phyloP scores from a whole-genome alignment of 2,797 vertebrate species.

The Hapalemur alaotrensis region DNA sequence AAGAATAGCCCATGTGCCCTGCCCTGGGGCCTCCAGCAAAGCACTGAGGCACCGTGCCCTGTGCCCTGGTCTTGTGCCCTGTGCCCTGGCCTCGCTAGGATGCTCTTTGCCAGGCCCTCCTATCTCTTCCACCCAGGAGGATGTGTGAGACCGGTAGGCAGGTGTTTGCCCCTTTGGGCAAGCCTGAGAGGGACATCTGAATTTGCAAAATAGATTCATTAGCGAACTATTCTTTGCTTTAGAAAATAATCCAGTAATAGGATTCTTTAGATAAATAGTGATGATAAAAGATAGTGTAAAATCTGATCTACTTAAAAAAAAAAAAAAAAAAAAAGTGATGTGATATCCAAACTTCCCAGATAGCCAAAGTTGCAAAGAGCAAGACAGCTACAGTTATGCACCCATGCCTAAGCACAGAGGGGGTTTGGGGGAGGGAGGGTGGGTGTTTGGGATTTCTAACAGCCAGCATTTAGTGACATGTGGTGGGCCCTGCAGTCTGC shows the following conservation, averaged over 20 bases:
- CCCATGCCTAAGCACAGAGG: not conserved
- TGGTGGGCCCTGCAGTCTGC: too few species aligned
- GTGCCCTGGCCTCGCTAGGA: not conserved
- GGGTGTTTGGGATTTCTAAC: not conserved
- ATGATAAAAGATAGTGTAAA: not conserved
- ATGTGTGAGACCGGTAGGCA: not conserved
- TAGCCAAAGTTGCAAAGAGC: not conserved
- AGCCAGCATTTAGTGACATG: not conserved
- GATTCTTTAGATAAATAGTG: not conserved
- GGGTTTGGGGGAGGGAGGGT: accelerated
- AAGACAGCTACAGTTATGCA: not conserved
- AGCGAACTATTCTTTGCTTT: not conserved
- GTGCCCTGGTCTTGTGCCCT: not conserved
- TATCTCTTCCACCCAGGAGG: not conserved
- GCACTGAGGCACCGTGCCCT: not conserved
- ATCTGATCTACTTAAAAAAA: not conserved
- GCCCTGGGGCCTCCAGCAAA: not conserved
- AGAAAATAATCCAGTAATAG: not conserved
- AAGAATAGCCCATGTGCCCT: not conserved
- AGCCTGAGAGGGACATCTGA: not conserved
- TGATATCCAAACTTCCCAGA: not conserved
- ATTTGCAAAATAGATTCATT: not conserved
- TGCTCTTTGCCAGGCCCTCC: not conserved
- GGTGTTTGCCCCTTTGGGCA: not conserved
- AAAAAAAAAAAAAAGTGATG: not conserved